Percentiles rank a stretch among this genome's conserved stretches.
phyloP scores from a whole-genome alignment of 2,888 invertebrate genomes.

The Ephialtes manifestator region DNA sequence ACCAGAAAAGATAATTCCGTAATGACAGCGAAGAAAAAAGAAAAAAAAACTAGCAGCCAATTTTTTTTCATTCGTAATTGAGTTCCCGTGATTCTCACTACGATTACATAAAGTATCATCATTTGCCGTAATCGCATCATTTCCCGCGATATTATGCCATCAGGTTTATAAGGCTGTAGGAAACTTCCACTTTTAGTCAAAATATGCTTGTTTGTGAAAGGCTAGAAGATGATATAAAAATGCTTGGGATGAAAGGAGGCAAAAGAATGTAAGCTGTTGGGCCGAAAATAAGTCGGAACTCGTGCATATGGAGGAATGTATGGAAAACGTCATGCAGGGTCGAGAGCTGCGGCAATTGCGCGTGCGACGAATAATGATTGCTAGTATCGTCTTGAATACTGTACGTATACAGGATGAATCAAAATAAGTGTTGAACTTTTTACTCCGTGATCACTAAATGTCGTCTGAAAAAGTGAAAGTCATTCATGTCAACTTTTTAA shows the following conservation, averaged over 20 bases:
- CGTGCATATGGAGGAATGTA: not conserved
- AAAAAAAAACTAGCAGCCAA: slow-evolving; percentile 25
- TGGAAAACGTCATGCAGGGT: slow-evolving; percentile 52
- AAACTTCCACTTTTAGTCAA: slow-evolving; percentile 3
- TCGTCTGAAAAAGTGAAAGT: not conserved
- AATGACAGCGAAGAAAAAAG: not conserved
- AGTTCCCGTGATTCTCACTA: slow-evolving; percentile 47
- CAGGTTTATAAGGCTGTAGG: not conserved
- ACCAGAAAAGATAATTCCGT: slow-evolving; percentile 22
- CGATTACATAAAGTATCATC: slow-evolving; percentile 43
- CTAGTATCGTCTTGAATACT: slow-evolving; percentile 20
- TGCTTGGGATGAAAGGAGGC: not conserved
- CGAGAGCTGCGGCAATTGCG: slow-evolving; percentile 41
- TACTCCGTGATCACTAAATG: not conserved
- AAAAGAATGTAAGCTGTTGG: slow-evolving; percentile 5
- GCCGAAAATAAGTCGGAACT: slow-evolving; percentile 7
- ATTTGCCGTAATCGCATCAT: slow-evolving; percentile 24
- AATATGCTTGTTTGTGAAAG: not conserved
- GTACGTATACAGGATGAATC: slow-evolving; percentile 9
- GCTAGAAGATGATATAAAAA: not conserved
- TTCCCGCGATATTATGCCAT: slow-evolving; percentile 26
- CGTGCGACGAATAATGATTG: slow-evolving; percentile 55
- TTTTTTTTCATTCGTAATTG: slow-evolving; percentile 34
- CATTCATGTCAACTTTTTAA: not conserved
- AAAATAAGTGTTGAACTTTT: not conserved